Evolutionary conservation across 2,113 vertebrate species (phyloP).

Genomic region (Lutjanus erythropterus): DNA sequence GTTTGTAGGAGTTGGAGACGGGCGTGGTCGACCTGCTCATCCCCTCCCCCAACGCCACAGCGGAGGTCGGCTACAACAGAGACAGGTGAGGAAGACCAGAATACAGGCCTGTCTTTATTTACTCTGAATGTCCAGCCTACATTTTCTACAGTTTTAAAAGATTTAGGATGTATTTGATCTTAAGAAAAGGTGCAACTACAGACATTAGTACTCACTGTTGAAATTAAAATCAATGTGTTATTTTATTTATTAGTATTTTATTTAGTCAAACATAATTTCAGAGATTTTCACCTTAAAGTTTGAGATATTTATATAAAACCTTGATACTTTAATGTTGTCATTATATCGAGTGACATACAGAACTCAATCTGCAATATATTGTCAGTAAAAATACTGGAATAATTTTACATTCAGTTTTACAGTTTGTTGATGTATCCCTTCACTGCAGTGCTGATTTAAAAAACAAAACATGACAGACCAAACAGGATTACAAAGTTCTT

Average conservation of each 20-base stretch:
- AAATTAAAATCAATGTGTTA: neutral
- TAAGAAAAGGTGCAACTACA: neutral
- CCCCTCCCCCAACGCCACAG: slow-evolving; percentile 85
- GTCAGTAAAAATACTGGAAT: neutral
- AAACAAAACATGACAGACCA: too few species aligned
- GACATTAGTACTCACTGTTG: neutral
- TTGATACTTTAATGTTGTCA: neutral
- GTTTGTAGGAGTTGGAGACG: slow-evolving; percentile 85
- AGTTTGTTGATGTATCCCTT: neutral
- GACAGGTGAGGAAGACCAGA: slow-evolving; percentile 79
- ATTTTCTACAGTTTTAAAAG: neutral
- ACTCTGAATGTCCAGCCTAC: neutral
- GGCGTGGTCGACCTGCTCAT: slow-evolving; percentile 87
- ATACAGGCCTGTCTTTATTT: accelerated
- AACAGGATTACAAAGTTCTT: neutral
- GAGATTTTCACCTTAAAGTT: too few species aligned
- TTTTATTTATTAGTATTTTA: too few species aligned
- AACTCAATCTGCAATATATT: neutral
- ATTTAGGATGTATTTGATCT: too few species aligned
- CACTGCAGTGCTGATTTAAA: neutral
- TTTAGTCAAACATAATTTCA: too few species aligned
- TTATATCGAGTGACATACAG: neutral
- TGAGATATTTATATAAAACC: neutral
- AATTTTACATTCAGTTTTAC: neutral
- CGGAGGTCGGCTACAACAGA: slow-evolving; percentile 88